Evolutionary conservation across 2,797 vertebrate genomes (phyloP), one percentile per base, ranked within the genome.

Genomic region (Coranthus polyacanthus): DNA sequence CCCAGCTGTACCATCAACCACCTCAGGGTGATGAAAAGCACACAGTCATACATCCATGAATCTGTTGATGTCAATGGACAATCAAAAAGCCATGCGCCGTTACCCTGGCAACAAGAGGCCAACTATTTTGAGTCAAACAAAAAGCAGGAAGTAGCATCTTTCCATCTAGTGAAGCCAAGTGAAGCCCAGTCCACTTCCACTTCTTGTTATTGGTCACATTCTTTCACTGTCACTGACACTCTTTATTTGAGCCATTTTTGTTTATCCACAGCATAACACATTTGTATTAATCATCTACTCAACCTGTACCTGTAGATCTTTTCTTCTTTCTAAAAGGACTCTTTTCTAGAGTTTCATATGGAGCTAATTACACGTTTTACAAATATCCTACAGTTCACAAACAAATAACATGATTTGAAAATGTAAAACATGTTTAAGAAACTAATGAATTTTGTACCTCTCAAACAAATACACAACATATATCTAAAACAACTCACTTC

Each of bases 71-170:
- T 43, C 24, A 44, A 63, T 20, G 39, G 32, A 44, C 54, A 67
- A 50, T 49, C 22, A 52, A 37, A 61, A 57, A 46, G 29, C 20
- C 45, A 15, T 68, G 36, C 60, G 45, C 57, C 43, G 54, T 76
- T 82, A 24, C 70, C 72, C 9, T 39, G 46, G 62, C 46, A 76
- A 89, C 81, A 82, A 75, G 75, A 78, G 51, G 53, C 53, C 46
- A 54, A 72, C 67, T 81, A 73, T 78, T 88, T 69, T 69, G 75
- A 80, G 68, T 72, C 46, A 55, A 73, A 82, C 76, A 82, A 82
- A 85, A 83, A 84, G 52, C 76, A 91, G 89, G 89, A 89, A 90
- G 89, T 83, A 38, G 72, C 72, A 61, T 80, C 79, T 82, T 83
- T 76, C 69, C 77, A 56, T 54, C 34, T 38, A 21, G 32, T 20